Evolutionary conservation across 2,888 invertebrate genomes (phyloP).

Genomic region (Atrina japonica): DNA sequence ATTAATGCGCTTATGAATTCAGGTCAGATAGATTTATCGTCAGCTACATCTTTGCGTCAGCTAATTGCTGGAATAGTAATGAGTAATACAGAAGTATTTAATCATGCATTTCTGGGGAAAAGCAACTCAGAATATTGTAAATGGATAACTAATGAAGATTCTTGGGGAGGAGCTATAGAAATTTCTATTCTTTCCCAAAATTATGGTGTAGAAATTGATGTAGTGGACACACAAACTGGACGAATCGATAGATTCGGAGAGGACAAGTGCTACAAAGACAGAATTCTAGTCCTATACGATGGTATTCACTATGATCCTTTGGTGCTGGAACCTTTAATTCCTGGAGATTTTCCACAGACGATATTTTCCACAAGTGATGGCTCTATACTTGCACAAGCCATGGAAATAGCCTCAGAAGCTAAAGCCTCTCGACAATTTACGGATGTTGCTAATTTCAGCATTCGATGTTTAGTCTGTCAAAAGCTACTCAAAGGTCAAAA

Average conservation of each 20-base stretch:
- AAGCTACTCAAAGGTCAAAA: conserved; percentile 88
- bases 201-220: conserved; percentile 95
- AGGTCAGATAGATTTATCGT: conserved; percentile 87
- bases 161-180: conserved; percentile 98
- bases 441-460: conserved; percentile 91
- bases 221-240: conserved; percentile 92
- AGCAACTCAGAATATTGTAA: conserved; percentile 91
- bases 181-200: conserved; percentile 91
- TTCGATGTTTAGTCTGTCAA: conserved; percentile 92
- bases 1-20: conserved; percentile 84
- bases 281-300: conserved; percentile 95
- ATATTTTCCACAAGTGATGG: conserved; percentile 90
- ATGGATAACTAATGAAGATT: conserved; percentile 91
- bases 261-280: conserved; percentile 90
- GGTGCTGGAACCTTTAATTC: conserved; percentile 87
- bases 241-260: conserved; percentile 95
- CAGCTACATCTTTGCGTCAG: conserved; percentile 89
- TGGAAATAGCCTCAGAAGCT: conserved; percentile 92
- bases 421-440: conserved; percentile 94
- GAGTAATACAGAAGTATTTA: conserved; percentile 89
- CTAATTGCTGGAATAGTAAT: conserved; percentile 92
- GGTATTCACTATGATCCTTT: conserved; percentile 98
- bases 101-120: conserved; percentile 89
- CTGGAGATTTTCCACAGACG: conserved; percentile 84
- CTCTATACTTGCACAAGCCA: conserved; percentile 88